Evolutionary conservation across 2,113 vertebrate genomes (phyloP).

Genomic region (Varanus komodoensis): DNA sequence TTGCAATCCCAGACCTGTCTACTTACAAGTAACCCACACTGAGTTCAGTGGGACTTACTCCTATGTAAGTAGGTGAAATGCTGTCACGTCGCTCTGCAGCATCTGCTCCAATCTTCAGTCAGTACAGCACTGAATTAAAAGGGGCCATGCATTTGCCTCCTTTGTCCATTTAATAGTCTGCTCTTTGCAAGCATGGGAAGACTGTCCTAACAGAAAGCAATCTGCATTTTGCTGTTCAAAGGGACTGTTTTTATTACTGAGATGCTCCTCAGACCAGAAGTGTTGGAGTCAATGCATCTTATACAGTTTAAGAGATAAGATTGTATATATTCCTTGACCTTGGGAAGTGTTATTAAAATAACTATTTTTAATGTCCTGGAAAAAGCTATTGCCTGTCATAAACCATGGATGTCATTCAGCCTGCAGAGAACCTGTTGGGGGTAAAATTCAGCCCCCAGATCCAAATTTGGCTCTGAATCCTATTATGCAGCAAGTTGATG

Average conservation of each 20-base stretch:
- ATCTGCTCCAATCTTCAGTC: not conserved
- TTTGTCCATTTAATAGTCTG: not conserved
- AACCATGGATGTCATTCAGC: too few relatives aligned
- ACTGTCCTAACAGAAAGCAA: not conserved
- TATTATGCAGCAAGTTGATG: too few relatives aligned
- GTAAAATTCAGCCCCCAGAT: too few relatives aligned
- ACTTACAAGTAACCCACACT: not conserved
- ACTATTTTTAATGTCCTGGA: not conserved
- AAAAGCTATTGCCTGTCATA: not conserved
- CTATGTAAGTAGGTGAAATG: not conserved
- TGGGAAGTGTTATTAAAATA: not conserved
- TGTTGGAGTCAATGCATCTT: conserved; percentile 9
- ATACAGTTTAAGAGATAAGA: conserved; percentile 6
- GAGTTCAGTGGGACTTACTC: not conserved
- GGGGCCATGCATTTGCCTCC: not conserved
- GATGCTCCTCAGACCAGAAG: not conserved
- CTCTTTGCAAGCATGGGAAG: conserved; percentile 3
- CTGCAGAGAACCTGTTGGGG: too few relatives aligned
- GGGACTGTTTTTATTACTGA: conserved; percentile 4
- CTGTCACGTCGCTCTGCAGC: not conserved
- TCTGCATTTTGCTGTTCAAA: not conserved
- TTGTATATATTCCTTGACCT: conserved; percentile 7
- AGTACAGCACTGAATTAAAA: not conserved
- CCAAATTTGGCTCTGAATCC: too few relatives aligned
- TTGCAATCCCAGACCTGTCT: not conserved